Percentiles rank a stretch among this genome's conserved stretches.
These are phyloP conservation scores for Hyaena hyaena DNA, from an alignment of 2,113 vertebrate genomes.

Conservation along the genomic window DNA sequence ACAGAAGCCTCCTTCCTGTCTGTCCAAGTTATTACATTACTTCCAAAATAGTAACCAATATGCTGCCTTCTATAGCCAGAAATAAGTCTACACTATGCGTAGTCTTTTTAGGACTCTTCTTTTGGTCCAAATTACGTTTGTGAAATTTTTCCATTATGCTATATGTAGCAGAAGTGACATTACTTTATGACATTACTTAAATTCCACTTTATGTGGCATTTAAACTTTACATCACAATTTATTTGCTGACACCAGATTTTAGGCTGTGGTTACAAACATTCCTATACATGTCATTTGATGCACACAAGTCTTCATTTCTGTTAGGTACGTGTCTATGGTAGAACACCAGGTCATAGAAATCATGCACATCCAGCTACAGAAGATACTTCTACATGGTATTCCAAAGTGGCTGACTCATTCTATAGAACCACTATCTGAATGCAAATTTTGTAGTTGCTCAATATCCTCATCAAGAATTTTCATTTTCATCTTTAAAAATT, in stretches of 20 bases:
- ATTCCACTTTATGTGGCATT: neutral
- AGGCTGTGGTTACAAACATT: neutral
- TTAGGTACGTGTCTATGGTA: neutral
- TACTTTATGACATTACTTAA: neutral
- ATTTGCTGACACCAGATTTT: neutral
- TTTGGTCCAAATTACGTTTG: neutral
- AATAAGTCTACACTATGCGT: neutral
- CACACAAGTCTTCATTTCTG: neutral
- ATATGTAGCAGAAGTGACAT: neutral
- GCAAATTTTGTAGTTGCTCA: neutral
- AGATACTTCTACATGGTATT: neutral
- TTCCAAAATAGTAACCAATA: neutral
- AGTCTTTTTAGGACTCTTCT: neutral
- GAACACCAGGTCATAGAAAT: neutral
- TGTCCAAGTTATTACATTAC: neutral
- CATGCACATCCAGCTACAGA: neutral
- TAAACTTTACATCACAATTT: neutral
- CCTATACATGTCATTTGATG: neutral
- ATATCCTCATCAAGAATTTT: neutral
- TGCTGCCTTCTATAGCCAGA: neutral
- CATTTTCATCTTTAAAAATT: constrained; percentile 22
- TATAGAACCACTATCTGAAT: neutral
- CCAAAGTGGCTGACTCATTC: neutral
- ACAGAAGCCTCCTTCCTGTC: neutral
- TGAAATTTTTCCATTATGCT: neutral